Conservation (phyloP, 2,113 vertebrate genomes). For the Benitochromis conjunctus region DNA sequence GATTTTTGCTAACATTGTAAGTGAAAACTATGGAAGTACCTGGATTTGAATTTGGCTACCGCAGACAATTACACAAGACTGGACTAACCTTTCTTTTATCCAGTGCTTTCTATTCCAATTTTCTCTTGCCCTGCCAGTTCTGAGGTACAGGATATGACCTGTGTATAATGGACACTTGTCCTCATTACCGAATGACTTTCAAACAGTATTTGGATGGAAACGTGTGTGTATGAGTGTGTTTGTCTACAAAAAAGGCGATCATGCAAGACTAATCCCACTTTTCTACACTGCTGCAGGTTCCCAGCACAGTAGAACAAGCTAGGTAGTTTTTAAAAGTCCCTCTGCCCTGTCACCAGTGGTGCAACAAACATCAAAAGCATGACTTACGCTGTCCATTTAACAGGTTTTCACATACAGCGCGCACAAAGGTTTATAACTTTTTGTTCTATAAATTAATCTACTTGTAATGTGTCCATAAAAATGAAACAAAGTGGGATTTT, state of each 20-base stretch:
- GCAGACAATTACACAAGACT: neutral
- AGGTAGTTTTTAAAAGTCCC: neutral
- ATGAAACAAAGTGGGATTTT: neutral
- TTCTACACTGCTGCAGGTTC: neutral
- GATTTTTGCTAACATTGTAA: neutral
- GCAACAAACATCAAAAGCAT: neutral
- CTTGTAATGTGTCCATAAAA: neutral
- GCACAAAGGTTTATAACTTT: neutral
- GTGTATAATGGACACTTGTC: neutral
- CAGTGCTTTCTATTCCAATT: neutral
- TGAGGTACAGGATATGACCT: neutral
- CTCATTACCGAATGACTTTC: neutral
- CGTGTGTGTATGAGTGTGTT: neutral
- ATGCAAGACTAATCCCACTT: conserved; percentile 24
- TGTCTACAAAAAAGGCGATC: neutral
- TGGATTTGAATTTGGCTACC: neutral
- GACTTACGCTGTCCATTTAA: neutral
- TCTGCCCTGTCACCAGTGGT: neutral
- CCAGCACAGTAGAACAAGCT: neutral
- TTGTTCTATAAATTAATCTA: neutral
- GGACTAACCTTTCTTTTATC: neutral
- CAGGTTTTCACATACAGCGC: neutral
- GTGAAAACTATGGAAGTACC: neutral
- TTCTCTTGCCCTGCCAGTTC: neutral
- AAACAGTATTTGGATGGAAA: neutral